Evolutionary conservation across 2,888 invertebrate genomes (phyloP).

Genomic region (Hoplodrina blanda): DNA sequence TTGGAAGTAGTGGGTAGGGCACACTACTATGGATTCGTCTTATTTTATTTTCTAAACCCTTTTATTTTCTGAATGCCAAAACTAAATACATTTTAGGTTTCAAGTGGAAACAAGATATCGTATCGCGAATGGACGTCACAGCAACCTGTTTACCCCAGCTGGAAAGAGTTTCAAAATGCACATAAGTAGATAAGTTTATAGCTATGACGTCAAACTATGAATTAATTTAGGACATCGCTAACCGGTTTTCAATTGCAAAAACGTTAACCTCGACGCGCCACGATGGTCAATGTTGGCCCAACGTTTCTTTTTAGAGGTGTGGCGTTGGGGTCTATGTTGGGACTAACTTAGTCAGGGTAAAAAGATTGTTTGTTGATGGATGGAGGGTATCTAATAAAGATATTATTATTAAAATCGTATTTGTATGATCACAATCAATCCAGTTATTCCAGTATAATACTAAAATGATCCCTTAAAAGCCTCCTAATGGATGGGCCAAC

Average conservation of each 20-base stretch:
- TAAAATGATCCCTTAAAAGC: no score
- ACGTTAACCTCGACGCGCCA: not conserved
- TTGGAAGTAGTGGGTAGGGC: not conserved
- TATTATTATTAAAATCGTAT: no score
- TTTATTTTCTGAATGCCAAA: conserved; percentile 8
- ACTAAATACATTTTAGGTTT: conserved; percentile 5
- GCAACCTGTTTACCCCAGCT: conserved; percentile 24
- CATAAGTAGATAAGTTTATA: conserved; percentile 23
- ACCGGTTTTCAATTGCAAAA: not conserved
- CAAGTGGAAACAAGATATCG: conserved; percentile 30
- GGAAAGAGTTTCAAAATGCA: conserved; percentile 28
- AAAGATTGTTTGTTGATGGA: not conserved
- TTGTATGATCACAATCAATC: no score
- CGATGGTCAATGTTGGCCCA: not conserved
- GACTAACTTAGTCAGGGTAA: not conserved
- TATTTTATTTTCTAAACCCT: not conserved
- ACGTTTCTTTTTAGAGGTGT: no score
- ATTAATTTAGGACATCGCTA: conserved; percentile 11
- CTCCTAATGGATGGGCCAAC: no score
- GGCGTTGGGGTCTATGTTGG: not conserved
- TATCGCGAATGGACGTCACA: conserved; percentile 40
- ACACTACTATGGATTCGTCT: not conserved
- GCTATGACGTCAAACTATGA: conserved; percentile 38
- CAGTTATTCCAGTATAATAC: no score
- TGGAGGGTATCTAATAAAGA: no score